phyloP scores from a whole-genome alignment of 2,113 vertebrate genomes.

The Poeciliopsis prolifica region DNA sequence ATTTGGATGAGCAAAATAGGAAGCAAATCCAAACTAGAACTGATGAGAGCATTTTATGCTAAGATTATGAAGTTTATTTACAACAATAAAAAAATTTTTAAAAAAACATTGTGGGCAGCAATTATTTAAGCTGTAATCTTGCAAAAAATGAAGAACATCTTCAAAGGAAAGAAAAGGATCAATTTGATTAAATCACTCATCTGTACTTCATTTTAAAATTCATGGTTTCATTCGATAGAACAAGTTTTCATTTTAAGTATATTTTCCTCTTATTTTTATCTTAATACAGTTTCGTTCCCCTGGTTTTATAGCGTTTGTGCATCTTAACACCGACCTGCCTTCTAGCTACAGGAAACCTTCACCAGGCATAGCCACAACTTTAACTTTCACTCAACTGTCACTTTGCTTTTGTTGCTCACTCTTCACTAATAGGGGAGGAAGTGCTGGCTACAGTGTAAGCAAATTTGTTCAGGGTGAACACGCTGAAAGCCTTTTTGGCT shows the following conservation, averaged over 20 bases:
- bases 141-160: neutral
- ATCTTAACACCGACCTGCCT: neutral
- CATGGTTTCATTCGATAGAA: neutral
- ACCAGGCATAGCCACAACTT: neutral
- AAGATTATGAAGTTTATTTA: no score
- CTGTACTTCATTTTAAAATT: neutral
- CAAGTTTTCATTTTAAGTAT: no score
- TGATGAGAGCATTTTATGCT: no score
- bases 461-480: constrained; percentile 15
- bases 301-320: neutral
- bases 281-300: neutral
- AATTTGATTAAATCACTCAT: no score
- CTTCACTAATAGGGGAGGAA: constrained; percentile 15
- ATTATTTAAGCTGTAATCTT: neutral
- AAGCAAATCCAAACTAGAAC: neutral
- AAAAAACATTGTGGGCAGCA: neutral
- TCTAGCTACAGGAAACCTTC: neutral
- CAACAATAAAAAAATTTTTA: neutral
- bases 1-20: no score
- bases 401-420: constrained; percentile 7
- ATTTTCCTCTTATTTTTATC: no score
- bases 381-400: constrained; percentile 3
- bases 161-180: neutral
- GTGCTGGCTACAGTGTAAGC: constrained; percentile 11
- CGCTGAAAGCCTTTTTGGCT: constrained; percentile 40